Percentiles rank a stretch among this genome's conserved stretches.
These are phyloP conservation scores for Orientallactaga bullata DNA, from an alignment of 2,113 vertebrate genomes.

Conservation along the genomic window DNA sequence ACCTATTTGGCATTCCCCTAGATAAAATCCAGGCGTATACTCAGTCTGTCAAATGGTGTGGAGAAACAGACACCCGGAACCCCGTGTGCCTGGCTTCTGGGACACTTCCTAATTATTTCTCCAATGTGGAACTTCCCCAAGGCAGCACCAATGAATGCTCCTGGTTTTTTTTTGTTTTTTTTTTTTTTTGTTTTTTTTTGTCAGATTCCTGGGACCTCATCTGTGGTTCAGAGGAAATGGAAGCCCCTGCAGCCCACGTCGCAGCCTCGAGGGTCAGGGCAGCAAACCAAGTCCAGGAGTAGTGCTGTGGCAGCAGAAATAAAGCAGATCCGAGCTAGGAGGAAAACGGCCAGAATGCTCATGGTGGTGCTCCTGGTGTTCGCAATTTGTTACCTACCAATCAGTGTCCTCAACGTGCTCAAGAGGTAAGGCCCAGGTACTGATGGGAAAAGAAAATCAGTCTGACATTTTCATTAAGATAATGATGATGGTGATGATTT, in stretches of 20 bases:
- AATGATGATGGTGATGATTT: background rate
- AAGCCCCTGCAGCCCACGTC: constrained; percentile 90
- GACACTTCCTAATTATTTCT: constrained; percentile 28
- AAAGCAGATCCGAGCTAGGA: constrained; percentile 94
- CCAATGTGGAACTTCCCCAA: constrained; percentile 36
- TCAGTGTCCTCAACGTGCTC: constrained; percentile 97
- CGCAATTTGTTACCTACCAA: constrained; percentile 97
- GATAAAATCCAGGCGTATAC: background rate
- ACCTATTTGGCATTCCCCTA: background rate
- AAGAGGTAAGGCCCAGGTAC: constrained; percentile 92
- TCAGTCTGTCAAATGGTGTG: background rate
- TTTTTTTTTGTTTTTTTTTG: constrained; percentile 54
- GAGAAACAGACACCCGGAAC: background rate
- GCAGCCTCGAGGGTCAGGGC: constrained; percentile 84
- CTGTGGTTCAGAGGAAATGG: constrained; percentile 95
- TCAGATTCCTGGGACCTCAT: constrained; percentile 96
- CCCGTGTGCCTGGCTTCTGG: background rate
- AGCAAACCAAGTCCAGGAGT: constrained; percentile 90
- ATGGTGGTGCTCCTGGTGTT: constrained; percentile 98
- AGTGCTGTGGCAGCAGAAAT: constrained; percentile 94
- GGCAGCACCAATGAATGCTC: constrained; percentile 4
- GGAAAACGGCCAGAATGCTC: constrained; percentile 98
- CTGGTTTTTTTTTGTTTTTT: constrained; percentile 53
- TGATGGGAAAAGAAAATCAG: constrained; percentile 33
- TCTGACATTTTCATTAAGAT: constrained; percentile 35